Conservation (phyloP, 2,797 vertebrate genomes). For the Lutjanus argentimaculatus region DNA sequence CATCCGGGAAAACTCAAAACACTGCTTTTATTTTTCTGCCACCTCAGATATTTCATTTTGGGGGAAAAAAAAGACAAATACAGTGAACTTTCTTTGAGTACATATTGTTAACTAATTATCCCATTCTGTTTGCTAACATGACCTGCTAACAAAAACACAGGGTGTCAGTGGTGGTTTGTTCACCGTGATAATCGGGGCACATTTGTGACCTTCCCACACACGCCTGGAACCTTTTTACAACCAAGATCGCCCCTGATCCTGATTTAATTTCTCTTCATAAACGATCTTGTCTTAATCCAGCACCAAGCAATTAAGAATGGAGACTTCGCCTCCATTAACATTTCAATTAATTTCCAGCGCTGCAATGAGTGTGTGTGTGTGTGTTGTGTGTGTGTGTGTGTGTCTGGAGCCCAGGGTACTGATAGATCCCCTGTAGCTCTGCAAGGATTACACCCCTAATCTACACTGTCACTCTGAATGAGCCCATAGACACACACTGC, state of each 20-base stretch:
- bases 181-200: slow-evolving; percentile 46
- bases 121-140: slow-evolving; percentile 72
- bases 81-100: slow-evolving; percentile 85
- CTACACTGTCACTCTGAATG: slow-evolving; percentile 92
- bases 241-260: slow-evolving; percentile 60
- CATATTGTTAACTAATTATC: slow-evolving; percentile 84
- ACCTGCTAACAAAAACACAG: slow-evolving; percentile 62
- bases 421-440: slow-evolving; percentile 86
- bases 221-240: slow-evolving; percentile 59
- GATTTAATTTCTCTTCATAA: slow-evolving; percentile 81
- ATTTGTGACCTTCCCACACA: slow-evolving; percentile 51
- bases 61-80: slow-evolving; percentile 80
- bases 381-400: slow-evolving; percentile 58
- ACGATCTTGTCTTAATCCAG: slow-evolving; percentile 82
- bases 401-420: slow-evolving; percentile 74
- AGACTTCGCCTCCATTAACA: slow-evolving; percentile 80
- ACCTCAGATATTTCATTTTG: slow-evolving; percentile 85
- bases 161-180: slow-evolving; percentile 36
- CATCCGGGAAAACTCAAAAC: slow-evolving; percentile 87
- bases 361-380: slow-evolving; percentile 40
- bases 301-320: slow-evolving; percentile 81
- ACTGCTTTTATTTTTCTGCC: slow-evolving; percentile 85
- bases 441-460: slow-evolving; percentile 90
- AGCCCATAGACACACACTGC: slow-evolving; percentile 84
- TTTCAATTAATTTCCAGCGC: slow-evolving; percentile 84